These are phyloP conservation scores for Heliangelus exortis DNA, from an alignment of 2,797 vertebrate species.

Conservation along the genomic window DNA sequence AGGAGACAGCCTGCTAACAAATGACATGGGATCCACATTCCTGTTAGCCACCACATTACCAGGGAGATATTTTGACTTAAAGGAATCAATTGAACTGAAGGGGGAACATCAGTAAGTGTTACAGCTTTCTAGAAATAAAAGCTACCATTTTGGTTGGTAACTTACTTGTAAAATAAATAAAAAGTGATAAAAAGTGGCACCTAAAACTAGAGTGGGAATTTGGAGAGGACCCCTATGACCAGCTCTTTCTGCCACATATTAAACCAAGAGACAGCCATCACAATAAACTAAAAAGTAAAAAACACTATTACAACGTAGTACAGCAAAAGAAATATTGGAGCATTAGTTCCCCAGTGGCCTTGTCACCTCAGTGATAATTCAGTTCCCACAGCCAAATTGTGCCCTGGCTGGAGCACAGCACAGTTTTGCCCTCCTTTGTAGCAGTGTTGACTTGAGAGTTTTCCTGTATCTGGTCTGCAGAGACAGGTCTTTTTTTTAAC, in stretches of 20 bases:
- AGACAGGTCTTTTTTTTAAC: background rate
- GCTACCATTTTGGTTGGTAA: background rate
- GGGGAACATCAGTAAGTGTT: background rate
- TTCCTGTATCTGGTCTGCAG: background rate
- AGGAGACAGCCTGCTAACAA: background rate
- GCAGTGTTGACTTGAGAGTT: background rate
- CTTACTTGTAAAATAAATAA: background rate
- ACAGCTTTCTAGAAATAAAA: background rate
- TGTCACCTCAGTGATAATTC: background rate
- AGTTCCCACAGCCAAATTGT: background rate
- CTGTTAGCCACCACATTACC: background rate
- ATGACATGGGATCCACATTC: background rate
- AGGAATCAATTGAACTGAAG: background rate
- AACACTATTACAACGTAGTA: background rate
- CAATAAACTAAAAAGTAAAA: background rate
- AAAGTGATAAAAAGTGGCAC: background rate
- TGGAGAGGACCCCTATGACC: background rate
- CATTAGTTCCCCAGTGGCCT: background rate
- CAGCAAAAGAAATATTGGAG: background rate
- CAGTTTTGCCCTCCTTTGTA: background rate
- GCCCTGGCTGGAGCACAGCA: background rate
- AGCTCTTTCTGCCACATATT: background rate
- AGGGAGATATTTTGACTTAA: background rate
- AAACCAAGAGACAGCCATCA: background rate
- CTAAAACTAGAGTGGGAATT: background rate